A percentile compares a stretch with the other conserved stretches of the same genome.
Conservation (phyloP, 2,113 vertebrate species). For the Parus major region DNA sequence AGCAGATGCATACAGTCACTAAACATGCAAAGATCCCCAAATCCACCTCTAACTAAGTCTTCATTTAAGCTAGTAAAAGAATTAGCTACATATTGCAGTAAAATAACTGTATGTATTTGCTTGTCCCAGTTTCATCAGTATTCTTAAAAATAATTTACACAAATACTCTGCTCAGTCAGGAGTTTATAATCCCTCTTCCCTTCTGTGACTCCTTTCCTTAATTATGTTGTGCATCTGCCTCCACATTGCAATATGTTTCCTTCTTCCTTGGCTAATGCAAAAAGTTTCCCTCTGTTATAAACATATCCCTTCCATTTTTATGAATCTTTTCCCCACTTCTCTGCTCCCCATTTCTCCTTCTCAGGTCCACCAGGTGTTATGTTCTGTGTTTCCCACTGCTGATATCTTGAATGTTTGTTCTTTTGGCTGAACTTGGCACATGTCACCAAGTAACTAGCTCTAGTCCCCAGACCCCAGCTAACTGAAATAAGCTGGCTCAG, state of each 20-base stretch:
- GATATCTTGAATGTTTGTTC: not conserved
- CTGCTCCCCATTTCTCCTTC: not conserved
- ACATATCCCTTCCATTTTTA: not conserved
- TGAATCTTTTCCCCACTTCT: not conserved
- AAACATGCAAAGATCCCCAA: not conserved
- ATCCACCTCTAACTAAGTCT: not conserved
- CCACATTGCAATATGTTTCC: slow-evolving; percentile 19
- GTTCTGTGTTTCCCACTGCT: not conserved
- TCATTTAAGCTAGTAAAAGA: not conserved
- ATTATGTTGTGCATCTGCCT: not conserved
- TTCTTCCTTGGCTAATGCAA: not conserved
- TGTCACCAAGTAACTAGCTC: not conserved
- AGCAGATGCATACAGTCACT: not conserved
- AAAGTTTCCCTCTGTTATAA: not conserved
- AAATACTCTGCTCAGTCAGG: not conserved
- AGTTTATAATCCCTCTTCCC: slow-evolving; percentile 10
- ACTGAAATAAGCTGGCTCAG: not conserved
- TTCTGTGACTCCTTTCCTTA: slow-evolving; percentile 18
- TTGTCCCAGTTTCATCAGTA: not conserved
- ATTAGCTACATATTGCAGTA: not conserved
- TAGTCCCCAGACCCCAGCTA: not conserved
- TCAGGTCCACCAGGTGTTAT: not conserved
- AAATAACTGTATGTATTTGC: not conserved
- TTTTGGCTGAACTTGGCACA: not conserved
- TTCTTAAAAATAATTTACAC: slow-evolving; percentile 4